phyloP scores from a whole-genome alignment of 2,113 vertebrate genomes.

The Brevimyrus niger region DNA sequence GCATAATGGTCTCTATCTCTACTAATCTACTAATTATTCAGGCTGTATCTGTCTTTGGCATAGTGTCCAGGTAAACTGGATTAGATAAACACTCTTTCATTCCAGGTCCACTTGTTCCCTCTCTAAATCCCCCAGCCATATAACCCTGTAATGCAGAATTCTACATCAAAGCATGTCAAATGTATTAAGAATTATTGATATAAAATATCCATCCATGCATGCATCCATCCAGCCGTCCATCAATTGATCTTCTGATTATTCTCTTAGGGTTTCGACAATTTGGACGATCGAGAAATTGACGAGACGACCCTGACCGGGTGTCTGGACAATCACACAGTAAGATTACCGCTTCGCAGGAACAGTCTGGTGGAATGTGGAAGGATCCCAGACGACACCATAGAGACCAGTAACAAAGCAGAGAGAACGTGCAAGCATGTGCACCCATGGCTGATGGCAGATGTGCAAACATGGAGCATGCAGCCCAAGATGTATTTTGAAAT shows the following conservation, averaged over 20 bases:
- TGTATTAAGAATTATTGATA: background rate
- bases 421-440: background rate
- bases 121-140: background rate
- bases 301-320: background rate
- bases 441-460: background rate
- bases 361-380: background rate
- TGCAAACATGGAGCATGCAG: background rate
- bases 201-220: background rate
- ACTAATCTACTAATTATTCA: background rate
- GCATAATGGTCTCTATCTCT: conserved; percentile 1
- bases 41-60: background rate
- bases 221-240: background rate
- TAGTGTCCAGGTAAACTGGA: background rate
- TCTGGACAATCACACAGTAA: background rate
- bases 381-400: background rate
- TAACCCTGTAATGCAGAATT: background rate
- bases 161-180: background rate
- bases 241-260: background rate
- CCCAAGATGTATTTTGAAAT: background rate
- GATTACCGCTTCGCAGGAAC: background rate
- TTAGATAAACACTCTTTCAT: background rate
- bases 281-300: background rate
- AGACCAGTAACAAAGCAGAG: background rate
- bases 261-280: background rate
- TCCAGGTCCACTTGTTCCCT: background rate